A percentile compares a stretch with the other conserved stretches of the same genome.
Conservation (phyloP, 1,140 invertebrate species). For the Scaptomyza pallida region DNA sequence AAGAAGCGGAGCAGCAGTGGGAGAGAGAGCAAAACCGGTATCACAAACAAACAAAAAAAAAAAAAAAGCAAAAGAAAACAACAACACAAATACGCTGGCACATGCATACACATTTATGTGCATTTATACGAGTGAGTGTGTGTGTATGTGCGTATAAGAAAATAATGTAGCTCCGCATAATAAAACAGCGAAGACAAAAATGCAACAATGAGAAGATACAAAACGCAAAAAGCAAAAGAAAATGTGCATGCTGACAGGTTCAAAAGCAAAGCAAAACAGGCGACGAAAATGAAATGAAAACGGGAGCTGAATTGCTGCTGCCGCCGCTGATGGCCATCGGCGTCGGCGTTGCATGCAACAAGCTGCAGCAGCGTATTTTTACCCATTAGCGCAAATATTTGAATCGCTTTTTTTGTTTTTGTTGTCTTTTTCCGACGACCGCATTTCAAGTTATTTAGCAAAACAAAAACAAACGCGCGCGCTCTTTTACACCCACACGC, state of each 20-base stretch:
- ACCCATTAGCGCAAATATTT: constrained; percentile 67
- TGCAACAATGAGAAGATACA: constrained; percentile 44
- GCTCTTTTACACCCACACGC: constrained; percentile 37
- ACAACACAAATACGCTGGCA: constrained; percentile 30
- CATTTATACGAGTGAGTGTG: neutral
- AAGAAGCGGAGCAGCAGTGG: constrained; percentile 3
- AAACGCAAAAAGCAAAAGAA: constrained; percentile 47
- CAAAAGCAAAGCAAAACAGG: constrained; percentile 45
- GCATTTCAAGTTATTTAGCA: constrained; percentile 54
- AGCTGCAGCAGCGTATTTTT: constrained; percentile 69
- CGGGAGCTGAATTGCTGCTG: constrained; percentile 40
- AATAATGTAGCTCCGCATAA: constrained; percentile 38
- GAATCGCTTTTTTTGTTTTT: constrained; percentile 64
- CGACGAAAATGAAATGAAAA: constrained; percentile 62
- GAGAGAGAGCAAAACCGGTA: constrained; percentile 61
- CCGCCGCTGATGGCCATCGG: constrained; percentile 11
- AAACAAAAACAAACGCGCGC: constrained; percentile 36
- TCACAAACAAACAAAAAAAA: constrained; percentile 63
- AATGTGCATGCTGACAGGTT: constrained; percentile 54
- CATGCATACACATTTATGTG: constrained; percentile 28
- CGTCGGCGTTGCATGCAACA: constrained; percentile 66
- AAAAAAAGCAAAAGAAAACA: constrained; percentile 45
- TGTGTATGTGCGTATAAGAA: constrained; percentile 33
- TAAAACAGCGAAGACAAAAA: constrained; percentile 42
- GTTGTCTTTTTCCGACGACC: constrained; percentile 32